Percentiles rank a stretch among this genome's conserved stretches.
phyloP scores from a whole-genome alignment of 2,113 vertebrate genomes.

The Poeciliopsis turrubarensis region DNA sequence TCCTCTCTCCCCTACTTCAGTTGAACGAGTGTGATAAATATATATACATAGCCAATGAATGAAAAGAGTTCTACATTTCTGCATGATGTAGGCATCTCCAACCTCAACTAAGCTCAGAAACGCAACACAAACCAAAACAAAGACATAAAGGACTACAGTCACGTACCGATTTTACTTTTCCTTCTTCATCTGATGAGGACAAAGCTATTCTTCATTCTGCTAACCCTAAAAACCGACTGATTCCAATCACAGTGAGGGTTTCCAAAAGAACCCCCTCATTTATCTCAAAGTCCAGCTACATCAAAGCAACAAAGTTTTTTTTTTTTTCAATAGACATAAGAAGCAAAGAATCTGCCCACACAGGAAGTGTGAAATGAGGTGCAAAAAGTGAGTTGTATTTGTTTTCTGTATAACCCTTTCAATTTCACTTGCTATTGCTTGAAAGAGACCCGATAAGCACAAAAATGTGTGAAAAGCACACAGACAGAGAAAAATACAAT shows the following conservation, averaged over 20 bases:
- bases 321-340: background rate
- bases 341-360: background rate
- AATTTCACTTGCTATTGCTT: background rate
- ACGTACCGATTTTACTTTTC: slow-evolving; percentile 44
- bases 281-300: slow-evolving; percentile 13
- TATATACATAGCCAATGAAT: slow-evolving; percentile 1
- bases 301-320: background rate
- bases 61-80: background rate
- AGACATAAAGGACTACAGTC: background rate
- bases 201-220: slow-evolving; percentile 46
- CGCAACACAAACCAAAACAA: background rate
- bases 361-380: slow-evolving; percentile 20
- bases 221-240: slow-evolving; percentile 32
- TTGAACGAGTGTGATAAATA: background rate
- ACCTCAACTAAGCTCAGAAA: background rate
- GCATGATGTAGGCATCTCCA: slow-evolving; percentile 1
- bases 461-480: background rate
- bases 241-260: slow-evolving; percentile 12
- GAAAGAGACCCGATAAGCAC: background rate
- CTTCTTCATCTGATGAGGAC: slow-evolving; percentile 64
- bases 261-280: background rate
- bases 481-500: background rate
- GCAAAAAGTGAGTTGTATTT: background rate
- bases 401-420: background rate
- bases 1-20: background rate